Evolutionary conservation across 1,140 invertebrate genomes (phyloP).

Genomic region (Lysiphlebus fabarum): DNA sequence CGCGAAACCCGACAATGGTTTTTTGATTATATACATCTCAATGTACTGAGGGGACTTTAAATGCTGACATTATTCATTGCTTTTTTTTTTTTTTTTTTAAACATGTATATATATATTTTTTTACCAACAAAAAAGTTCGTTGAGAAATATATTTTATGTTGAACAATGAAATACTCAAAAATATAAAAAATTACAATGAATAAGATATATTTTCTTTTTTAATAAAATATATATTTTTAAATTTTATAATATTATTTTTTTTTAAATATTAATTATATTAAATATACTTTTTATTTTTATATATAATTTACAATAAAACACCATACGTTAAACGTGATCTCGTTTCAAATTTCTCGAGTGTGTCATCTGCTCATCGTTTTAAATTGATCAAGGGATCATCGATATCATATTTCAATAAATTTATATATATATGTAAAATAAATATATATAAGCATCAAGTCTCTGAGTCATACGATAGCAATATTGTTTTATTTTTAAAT

Average conservation of each 20-base stretch:
- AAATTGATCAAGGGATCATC: slow-evolving; percentile 26
- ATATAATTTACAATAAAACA: slow-evolving; percentile 15
- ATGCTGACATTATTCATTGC: too few relatives aligned
- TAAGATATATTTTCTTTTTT: neutral
- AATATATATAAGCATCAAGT: slow-evolving; percentile 8
- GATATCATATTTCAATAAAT: slow-evolving; percentile 25
- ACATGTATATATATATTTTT: too few relatives aligned
- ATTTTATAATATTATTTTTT: neutral
- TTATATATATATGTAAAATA: slow-evolving; percentile 11
- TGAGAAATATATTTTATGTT: too few relatives aligned
- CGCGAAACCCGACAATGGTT: neutral
- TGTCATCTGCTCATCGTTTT: slow-evolving; percentile 31
- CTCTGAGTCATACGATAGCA: slow-evolving; percentile 8
- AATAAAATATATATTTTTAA: neutral
- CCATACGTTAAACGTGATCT: slow-evolving; percentile 20
- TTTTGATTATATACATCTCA: neutral
- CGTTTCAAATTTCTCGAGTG: slow-evolving; percentile 28
- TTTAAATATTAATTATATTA: neutral
- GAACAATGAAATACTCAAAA: too few relatives aligned
- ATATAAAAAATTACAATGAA: too few relatives aligned
- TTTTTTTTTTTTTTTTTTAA: too few relatives aligned
- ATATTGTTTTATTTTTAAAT: slow-evolving; percentile 13
- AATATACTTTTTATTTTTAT: slow-evolving; percentile 10
- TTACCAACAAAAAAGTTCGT: too few relatives aligned
- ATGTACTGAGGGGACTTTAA: too few relatives aligned